phyloP scores from a whole-genome alignment of 2,888 invertebrate species.

The Spisula subtruncata region DNA sequence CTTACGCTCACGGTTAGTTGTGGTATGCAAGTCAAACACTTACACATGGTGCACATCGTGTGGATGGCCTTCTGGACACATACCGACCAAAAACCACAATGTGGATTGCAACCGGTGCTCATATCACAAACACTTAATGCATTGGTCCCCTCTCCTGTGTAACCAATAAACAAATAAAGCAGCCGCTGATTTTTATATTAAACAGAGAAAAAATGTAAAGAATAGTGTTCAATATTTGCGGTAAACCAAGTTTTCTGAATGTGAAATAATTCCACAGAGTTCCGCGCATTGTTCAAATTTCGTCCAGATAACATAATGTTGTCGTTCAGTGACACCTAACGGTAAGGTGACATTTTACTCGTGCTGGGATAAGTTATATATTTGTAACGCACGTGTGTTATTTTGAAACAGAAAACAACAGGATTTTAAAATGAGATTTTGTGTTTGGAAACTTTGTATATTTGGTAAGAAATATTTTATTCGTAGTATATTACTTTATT shows the following conservation, averaged over 20 bases:
- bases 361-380: not conserved
- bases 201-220: too few species aligned
- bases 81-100: too few species aligned
- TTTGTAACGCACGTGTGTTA: not conserved
- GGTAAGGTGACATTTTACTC: not conserved
- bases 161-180: not conserved
- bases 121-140: too few species aligned
- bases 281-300: conserved; percentile 42
- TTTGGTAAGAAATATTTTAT: conserved; percentile 1
- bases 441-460: not conserved
- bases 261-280: conserved; percentile 19
- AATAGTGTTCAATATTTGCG: not conserved
- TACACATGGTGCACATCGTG: too few species aligned
- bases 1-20: too few species aligned
- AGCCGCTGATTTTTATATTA: too few species aligned
- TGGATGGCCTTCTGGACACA: too few species aligned
- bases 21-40: too few species aligned
- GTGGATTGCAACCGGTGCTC: too few species aligned
- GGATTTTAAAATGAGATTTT: conserved; percentile 10
- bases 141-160: not conserved
- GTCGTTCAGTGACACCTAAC: not conserved
- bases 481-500: not conserved
- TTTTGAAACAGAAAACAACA: not conserved
- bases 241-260: conserved; percentile 26
- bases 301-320: conserved; percentile 29